Evolutionary conservation across 2,113 vertebrate genomes (phyloP).

Genomic region (Epinephelus moara): DNA sequence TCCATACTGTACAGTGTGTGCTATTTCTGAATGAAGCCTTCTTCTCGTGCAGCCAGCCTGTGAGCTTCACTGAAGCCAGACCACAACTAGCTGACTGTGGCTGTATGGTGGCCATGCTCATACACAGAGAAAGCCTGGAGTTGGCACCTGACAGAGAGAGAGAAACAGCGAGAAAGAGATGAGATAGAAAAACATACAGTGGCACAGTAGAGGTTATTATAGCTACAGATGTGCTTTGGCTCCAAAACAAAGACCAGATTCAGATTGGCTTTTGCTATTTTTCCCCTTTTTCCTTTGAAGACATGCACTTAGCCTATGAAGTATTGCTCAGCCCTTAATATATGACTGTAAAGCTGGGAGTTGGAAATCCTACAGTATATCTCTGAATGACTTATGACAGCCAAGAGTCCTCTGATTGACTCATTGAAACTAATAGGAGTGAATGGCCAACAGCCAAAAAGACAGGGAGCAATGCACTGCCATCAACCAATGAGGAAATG

Average conservation of each 20-base stretch:
- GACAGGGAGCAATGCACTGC: slow-evolving; percentile 45
- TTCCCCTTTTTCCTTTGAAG: slow-evolving; percentile 59
- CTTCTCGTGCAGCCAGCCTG: slow-evolving; percentile 74
- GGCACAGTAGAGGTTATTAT: slow-evolving; percentile 67
- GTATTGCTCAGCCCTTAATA: slow-evolving; percentile 34
- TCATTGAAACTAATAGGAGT: slow-evolving; percentile 32
- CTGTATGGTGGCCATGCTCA: slow-evolving; percentile 64
- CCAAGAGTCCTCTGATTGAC: slow-evolving; percentile 43
- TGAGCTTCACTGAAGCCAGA: slow-evolving; percentile 71
- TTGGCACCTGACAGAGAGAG: slow-evolving; percentile 77
- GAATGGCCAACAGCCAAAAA: slow-evolving; percentile 50
- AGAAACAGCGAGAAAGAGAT: slow-evolving; percentile 67
- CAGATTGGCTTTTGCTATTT: slow-evolving; percentile 60
- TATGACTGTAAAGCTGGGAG: slow-evolving; percentile 42
- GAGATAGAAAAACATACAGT: slow-evolving; percentile 72
- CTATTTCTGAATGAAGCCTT: slow-evolving; percentile 84
- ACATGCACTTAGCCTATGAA: slow-evolving; percentile 46
- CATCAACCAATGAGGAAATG: slow-evolving; percentile 57
- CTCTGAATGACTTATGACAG: slow-evolving; percentile 42
- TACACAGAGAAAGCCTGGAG: slow-evolving; percentile 60
- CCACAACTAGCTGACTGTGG: slow-evolving; percentile 74
- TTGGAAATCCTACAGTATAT: slow-evolving; percentile 38
- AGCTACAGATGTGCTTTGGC: slow-evolving; percentile 73
- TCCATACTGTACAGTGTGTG: slow-evolving; percentile 83
- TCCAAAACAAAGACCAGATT: slow-evolving; percentile 60